phyloP scores from a whole-genome alignment of 2,113 vertebrate species.

The Gavialis gangeticus region DNA sequence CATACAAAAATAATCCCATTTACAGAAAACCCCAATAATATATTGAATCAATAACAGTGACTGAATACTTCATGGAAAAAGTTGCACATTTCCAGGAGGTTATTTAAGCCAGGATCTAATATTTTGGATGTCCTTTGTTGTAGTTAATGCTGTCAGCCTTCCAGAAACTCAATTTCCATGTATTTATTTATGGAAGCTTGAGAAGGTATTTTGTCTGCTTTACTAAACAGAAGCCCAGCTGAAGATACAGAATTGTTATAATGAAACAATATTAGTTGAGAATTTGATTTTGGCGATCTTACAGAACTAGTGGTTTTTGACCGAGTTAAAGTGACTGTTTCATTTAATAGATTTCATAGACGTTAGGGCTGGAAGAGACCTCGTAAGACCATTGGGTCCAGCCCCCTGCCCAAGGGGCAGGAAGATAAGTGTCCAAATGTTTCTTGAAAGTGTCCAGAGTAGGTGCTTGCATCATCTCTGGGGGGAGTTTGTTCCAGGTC shows the following conservation, averaged over 20 bases:
- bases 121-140: background rate
- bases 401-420: too few species aligned
- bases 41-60: background rate
- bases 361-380: too few species aligned
- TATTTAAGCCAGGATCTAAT: background rate
- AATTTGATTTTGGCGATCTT: background rate
- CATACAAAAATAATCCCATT: background rate
- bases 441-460: too few species aligned
- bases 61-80: background rate
- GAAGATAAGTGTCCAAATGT: too few species aligned
- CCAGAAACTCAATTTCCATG: background rate
- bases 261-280: background rate
- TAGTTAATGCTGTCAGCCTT: slow-evolving; percentile 1
- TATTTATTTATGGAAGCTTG: slow-evolving; percentile 23
- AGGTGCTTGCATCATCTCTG: too few species aligned
- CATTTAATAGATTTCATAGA: background rate
- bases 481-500: too few species aligned
- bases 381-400: too few species aligned
- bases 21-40: background rate
- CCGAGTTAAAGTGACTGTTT: background rate
- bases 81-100: background rate
- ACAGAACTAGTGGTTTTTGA: background rate
- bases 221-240: background rate
- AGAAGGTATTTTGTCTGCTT: slow-evolving; percentile 14
- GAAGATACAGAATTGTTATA: background rate